Percentiles rank a stretch among this genome's conserved stretches.
Evolutionary conservation across 1,140 invertebrate genomes (phyloP).

Genomic region (Aphaenogaster floridana): DNA sequence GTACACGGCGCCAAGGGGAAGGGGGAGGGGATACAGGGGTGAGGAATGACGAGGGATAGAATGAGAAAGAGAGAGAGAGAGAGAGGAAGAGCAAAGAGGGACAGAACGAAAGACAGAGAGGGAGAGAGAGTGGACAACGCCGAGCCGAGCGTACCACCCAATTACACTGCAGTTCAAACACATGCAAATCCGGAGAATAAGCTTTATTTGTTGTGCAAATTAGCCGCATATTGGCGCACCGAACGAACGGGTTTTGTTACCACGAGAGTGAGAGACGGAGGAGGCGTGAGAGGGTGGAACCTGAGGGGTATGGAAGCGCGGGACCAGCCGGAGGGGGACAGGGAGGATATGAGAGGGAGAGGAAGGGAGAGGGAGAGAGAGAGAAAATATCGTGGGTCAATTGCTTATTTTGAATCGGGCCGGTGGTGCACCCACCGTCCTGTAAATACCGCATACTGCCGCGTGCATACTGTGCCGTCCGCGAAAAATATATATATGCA

Average conservation of each 20-base stretch:
- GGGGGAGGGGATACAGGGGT: not conserved
- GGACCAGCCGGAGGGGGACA: constrained; percentile 18
- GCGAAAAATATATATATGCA: constrained; percentile 63
- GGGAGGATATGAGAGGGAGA: constrained; percentile 25
- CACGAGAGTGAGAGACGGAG: constrained; percentile 70
- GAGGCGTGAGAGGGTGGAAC: constrained; percentile 50
- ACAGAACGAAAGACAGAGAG: constrained; percentile 63
- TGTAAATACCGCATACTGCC: constrained; percentile 78
- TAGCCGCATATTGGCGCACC: constrained; percentile 86
- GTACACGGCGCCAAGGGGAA: constrained; percentile 44
- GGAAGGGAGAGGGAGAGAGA: constrained; percentile 40
- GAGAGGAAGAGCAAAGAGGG: constrained; percentile 26
- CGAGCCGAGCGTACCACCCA: constrained; percentile 82
- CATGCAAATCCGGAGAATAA: constrained; percentile 87
- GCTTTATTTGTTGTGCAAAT: constrained; percentile 88
- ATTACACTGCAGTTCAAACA: constrained; percentile 87
- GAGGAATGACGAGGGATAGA: constrained; percentile 46
- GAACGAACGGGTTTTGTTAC: constrained; percentile 84
- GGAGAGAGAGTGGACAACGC: constrained; percentile 74
- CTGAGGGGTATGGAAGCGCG: constrained; percentile 37
- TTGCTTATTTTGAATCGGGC: constrained; percentile 84
- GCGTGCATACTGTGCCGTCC: constrained; percentile 44
- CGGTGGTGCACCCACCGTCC: constrained; percentile 76
- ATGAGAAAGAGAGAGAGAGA: constrained; percentile 49
- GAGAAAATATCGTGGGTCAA: constrained; percentile 80